phyloP scores from a whole-genome alignment of 2,888 invertebrate genomes.

The Lasioglossum pauxillum region DNA sequence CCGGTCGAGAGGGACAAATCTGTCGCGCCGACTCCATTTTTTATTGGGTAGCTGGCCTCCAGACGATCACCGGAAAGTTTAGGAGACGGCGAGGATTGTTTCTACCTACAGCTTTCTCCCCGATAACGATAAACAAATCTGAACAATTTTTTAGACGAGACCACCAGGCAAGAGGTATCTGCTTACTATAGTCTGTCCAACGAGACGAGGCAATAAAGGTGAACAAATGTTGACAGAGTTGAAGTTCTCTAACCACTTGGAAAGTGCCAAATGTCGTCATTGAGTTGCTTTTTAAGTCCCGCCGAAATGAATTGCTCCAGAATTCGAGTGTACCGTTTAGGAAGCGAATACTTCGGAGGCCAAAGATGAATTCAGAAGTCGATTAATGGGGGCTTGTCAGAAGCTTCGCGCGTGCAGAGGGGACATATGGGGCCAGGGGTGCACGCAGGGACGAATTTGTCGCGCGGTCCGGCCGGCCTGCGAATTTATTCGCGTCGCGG shows the following conservation, averaged over 20 bases:
- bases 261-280: neutral
- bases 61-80: neutral
- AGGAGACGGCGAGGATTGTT: neutral
- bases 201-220: neutral
- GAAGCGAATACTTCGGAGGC: neutral
- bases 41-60: neutral
- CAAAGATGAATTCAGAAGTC: neutral
- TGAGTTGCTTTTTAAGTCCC: neutral
- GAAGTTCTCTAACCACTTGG: no score
- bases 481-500: conserved; percentile 56
- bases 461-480: conserved; percentile 10
- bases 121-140: neutral
- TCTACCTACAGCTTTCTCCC: neutral
- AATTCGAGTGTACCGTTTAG: neutral
- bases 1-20: conserved; percentile 38
- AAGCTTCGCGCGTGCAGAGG: neutral
- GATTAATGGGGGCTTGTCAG: neutral
- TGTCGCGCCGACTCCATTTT: conserved; percentile 30
- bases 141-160: neutral
- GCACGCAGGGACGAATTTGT: conserved; percentile 8
- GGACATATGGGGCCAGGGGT: neutral
- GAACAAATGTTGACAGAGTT: neutral
- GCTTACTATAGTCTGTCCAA: neutral
- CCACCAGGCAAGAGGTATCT: neutral
- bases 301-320: neutral